Evolutionary conservation across 2,113 vertebrate species (phyloP), one percentile per base, ranked within the genome.

Genomic region (Mormyrus lacerda): DNA sequence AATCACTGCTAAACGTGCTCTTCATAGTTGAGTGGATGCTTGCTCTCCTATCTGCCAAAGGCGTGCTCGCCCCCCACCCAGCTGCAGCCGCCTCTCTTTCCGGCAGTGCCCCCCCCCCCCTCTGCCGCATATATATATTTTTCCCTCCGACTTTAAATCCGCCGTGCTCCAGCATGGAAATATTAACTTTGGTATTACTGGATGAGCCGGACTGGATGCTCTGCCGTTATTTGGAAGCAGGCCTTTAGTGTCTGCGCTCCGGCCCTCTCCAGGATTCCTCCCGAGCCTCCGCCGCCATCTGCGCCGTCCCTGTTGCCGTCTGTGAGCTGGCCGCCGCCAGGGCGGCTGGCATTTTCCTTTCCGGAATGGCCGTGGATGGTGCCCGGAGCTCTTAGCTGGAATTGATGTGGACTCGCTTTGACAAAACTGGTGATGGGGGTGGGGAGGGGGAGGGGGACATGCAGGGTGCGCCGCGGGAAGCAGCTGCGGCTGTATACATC

Each of bases 281-380:
- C 97, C 97, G 97, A 98, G 98, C 97, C 98, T 69, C 98, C 98
- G 97, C 97, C 95, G 95, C 98, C 98, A 99, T 99, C 98, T 99
- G 98, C 97, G 98, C 97, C 95, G 82, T 97, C 94, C 92, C 96
- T 95, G 96, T 53, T 95, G 96, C 98, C 97, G 97, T 99, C 98
- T 99, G 98, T 96, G 97, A 97, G 95, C 94, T 94, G 94, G 95
- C 93, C 93, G 91, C 94, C 94, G 97, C 97, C 97, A 98, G 97
- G 94, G 97, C 96, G 95, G 97, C 97, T 98, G 97, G 97, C 97
- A 97, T 53, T 53, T 87, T 86, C 97, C 97, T 98, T 97, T 97
- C 96, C 97, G 97, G 94, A 95, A 95, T 95, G 95, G 95, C 94
- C 95, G 90, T 93, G 93, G 93, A 94, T 65, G 89, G 91, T 94